Evolutionary conservation across 2,797 vertebrate genomes (phyloP).

Genomic region (Cirrhinus molitorella): DNA sequence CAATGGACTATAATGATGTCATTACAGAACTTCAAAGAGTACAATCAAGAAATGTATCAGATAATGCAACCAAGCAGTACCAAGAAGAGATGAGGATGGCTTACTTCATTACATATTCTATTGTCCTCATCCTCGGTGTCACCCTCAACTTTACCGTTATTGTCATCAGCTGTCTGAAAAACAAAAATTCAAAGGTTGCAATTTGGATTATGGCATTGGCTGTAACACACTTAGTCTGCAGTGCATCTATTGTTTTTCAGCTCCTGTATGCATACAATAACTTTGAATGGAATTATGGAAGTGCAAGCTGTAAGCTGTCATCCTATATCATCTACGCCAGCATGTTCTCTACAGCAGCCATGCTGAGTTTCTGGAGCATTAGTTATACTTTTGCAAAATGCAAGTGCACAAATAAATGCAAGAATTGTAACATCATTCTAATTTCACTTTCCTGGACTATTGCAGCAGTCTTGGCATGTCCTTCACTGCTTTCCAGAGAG

Average conservation of each 20-base stretch:
- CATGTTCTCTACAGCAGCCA: slow-evolving; percentile 80
- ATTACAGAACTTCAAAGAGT: accelerated
- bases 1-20: background rate
- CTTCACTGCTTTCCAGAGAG: slow-evolving; percentile 78
- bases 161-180: slow-evolving; percentile 41
- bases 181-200: slow-evolving; percentile 58
- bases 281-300: slow-evolving; percentile 82
- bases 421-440: slow-evolving; percentile 63
- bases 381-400: slow-evolving; percentile 71
- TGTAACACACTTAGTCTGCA: slow-evolving; percentile 79
- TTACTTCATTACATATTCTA: slow-evolving; percentile 69
- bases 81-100: background rate
- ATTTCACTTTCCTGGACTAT: slow-evolving; percentile 67
- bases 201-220: slow-evolving; percentile 83
- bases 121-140: slow-evolving; percentile 77
- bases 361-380: slow-evolving; percentile 77
- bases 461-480: slow-evolving; percentile 73
- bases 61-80: background rate
- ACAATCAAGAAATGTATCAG: too few relatives aligned
- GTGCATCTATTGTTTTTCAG: slow-evolving; percentile 78
- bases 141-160: slow-evolving; percentile 79
- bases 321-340: slow-evolving; percentile 78
- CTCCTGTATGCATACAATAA: slow-evolving; percentile 75
- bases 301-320: slow-evolving; percentile 79
- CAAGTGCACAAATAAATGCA: slow-evolving; percentile 67